Percentiles rank a stretch among this genome's conserved stretches.
phyloP scores from a whole-genome alignment of 2,888 invertebrate species.

The Parnassius smintheus region DNA sequence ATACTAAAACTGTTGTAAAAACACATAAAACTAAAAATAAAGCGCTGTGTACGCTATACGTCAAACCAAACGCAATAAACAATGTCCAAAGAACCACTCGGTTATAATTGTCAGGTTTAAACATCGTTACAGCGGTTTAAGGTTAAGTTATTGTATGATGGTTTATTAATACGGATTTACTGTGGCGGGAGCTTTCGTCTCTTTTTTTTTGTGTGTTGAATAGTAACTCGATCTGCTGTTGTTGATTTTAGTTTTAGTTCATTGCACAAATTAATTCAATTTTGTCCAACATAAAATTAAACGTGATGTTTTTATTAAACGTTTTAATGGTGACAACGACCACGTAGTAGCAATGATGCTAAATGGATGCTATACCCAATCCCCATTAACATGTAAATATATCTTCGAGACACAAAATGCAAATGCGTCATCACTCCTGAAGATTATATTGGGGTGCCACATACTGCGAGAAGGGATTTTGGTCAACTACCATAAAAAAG shows the following conservation, averaged over 20 bases:
- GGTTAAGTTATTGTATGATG: constrained; percentile 52
- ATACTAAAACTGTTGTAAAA: constrained; percentile 55
- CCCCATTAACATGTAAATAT: too few relatives aligned
- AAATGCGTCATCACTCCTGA: too few relatives aligned
- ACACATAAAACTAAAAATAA: constrained; percentile 66
- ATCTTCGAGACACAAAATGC: too few relatives aligned
- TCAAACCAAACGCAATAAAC: constrained; percentile 61
- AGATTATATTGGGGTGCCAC: too few relatives aligned
- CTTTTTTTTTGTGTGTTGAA: not conserved
- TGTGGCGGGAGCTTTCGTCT: constrained; percentile 18
- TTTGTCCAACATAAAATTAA: too few relatives aligned
- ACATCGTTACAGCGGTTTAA: constrained; percentile 52
- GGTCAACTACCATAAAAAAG: too few relatives aligned
- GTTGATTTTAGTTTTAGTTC: not conserved
- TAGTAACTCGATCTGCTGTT: not conserved
- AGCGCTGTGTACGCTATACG: constrained; percentile 49
- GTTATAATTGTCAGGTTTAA: constrained; percentile 66
- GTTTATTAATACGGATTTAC: constrained; percentile 45
- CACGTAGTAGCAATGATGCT: too few relatives aligned
- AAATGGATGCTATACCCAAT: too few relatives aligned
- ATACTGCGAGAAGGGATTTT: too few relatives aligned
- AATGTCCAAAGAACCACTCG: constrained; percentile 55
- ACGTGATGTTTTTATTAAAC: too few relatives aligned
- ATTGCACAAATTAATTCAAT: too few relatives aligned
- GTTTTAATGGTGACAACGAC: too few relatives aligned